Percentiles rank a stretch among this genome's conserved stretches.
phyloP scores from a whole-genome alignment of 2,797 vertebrate genomes.

The Leptatherina wallacei region DNA sequence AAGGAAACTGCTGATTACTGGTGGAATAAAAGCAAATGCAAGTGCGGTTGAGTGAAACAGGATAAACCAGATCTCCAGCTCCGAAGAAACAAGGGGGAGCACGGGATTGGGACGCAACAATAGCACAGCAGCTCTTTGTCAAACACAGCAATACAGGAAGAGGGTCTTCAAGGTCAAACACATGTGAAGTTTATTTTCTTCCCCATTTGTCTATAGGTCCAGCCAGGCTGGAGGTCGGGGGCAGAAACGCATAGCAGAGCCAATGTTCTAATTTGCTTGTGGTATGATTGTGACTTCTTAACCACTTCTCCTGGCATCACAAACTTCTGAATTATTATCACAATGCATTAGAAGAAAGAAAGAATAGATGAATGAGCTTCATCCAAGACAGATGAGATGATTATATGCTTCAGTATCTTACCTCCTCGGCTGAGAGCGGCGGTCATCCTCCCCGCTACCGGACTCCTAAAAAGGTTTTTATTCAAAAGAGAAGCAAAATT shows the following conservation, averaged over 20 bases:
- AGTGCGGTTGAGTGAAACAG: constrained; percentile 51
- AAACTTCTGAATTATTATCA: neutral
- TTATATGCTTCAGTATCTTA: constrained; percentile 67
- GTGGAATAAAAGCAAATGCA: constrained; percentile 26
- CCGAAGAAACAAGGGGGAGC: constrained; percentile 26
- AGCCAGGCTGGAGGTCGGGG: constrained; percentile 2
- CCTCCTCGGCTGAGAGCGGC: constrained; percentile 96
- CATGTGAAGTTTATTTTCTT: constrained; percentile 23
- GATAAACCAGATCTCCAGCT: constrained; percentile 70
- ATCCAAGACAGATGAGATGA: constrained; percentile 15
- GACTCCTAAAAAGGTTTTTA: constrained; percentile 87
- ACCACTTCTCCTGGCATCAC: neutral
- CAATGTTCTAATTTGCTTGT: constrained; percentile 11
- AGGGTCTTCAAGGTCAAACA: constrained; percentile 23
- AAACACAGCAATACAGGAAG: constrained; percentile 24
- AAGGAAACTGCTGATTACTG: constrained; percentile 34
- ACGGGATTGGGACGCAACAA: constrained; percentile 40
- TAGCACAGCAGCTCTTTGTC: constrained; percentile 39
- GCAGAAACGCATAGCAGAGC: constrained; percentile 1
- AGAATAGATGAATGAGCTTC: neutral
- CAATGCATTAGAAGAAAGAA: neutral
- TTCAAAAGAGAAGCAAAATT: constrained; percentile 14
- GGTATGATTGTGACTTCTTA: neutral
- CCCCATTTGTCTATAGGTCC: neutral
- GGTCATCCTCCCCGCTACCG: constrained; percentile 97